A percentile compares a stretch with the other conserved stretches of the same genome.
Evolutionary conservation across 2,888 invertebrate genomes (phyloP).

Genomic region (Lomographa bimaculata): DNA sequence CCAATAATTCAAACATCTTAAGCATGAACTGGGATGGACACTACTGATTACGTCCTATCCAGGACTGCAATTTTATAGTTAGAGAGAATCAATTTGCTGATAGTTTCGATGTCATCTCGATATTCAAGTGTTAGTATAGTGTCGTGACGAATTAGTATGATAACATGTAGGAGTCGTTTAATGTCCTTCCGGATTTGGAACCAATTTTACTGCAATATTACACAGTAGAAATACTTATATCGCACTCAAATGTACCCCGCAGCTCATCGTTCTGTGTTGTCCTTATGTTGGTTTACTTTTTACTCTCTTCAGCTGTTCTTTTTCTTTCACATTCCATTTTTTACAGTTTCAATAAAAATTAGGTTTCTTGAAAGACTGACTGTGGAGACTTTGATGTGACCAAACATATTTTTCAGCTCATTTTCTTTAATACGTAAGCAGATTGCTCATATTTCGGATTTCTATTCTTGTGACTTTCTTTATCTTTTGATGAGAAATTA

Average conservation of each 20-base stretch:
- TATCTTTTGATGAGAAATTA: slow-evolving; percentile 44
- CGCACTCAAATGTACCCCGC: slow-evolving; percentile 44
- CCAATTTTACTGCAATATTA: slow-evolving; percentile 16
- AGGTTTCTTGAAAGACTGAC: slow-evolving; percentile 79
- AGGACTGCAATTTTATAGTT: slow-evolving; percentile 75
- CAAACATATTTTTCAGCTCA: slow-evolving; percentile 63
- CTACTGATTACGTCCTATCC: slow-evolving; percentile 72
- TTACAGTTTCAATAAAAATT: slow-evolving; percentile 66
- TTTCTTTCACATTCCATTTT: slow-evolving; percentile 72
- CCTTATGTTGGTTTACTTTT: slow-evolving; percentile 49
- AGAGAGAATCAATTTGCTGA: slow-evolving; percentile 63
- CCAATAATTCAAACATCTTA: slow-evolving; percentile 50
- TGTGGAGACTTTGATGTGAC: slow-evolving; percentile 68
- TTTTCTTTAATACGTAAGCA: slow-evolving; percentile 63
- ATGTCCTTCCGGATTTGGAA: slow-evolving; percentile 48
- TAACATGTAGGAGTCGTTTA: slow-evolving; percentile 34
- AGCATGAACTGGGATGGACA: slow-evolving; percentile 42
- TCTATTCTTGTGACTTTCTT: slow-evolving; percentile 50
- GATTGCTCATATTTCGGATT: slow-evolving; percentile 69
- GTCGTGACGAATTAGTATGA: slow-evolving; percentile 57
- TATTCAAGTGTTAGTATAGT: slow-evolving; percentile 61
- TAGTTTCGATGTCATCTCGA: slow-evolving; percentile 65
- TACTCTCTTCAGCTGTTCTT: slow-evolving; percentile 42
- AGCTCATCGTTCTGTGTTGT: slow-evolving; percentile 43
- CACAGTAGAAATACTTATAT: slow-evolving; percentile 38